Evolutionary conservation across 1,140 invertebrate genomes (phyloP).

Genomic region (Schlechtendalia chinensis): DNA sequence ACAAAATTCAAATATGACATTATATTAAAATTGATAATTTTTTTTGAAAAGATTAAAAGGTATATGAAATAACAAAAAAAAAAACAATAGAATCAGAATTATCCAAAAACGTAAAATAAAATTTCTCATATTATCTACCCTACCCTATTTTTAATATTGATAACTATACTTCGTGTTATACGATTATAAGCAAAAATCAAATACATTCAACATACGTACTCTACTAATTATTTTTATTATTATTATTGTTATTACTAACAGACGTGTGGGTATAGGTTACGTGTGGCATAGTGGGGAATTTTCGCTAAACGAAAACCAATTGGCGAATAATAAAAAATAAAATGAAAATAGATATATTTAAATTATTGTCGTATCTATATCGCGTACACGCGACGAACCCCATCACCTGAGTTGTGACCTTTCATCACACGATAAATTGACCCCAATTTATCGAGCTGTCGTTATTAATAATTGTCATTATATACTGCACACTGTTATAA

Average conservation of each 20-base stretch:
- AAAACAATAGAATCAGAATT: too few relatives aligned
- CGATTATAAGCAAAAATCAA: too few relatives aligned
- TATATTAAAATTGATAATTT: too few relatives aligned
- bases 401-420: conserved; percentile 1
- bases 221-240: too few relatives aligned
- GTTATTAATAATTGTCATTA: conserved; percentile 12
- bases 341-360: not conserved
- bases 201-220: too few relatives aligned
- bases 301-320: conserved; percentile 43
- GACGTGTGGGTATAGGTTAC: not conserved
- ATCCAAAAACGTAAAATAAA: too few relatives aligned
- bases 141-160: too few relatives aligned
- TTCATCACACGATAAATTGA: not conserved
- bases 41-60: too few relatives aligned
- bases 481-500: not conserved
- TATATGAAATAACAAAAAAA: too few relatives aligned
- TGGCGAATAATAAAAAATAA: conserved; percentile 12
- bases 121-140: too few relatives aligned
- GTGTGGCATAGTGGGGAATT: not conserved
- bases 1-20: too few relatives aligned
- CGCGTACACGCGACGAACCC: not conserved
- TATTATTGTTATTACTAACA: not conserved
- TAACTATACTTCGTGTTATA: too few relatives aligned
- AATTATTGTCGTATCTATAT: not conserved
- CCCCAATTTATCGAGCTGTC: not conserved